A percentile compares a stretch with the other conserved stretches of the same genome.
Evolutionary conservation across 30 jellyfish, hydroid and myxozoan species (phyloP).

Genomic region (Rhopilema esculentum): DNA sequence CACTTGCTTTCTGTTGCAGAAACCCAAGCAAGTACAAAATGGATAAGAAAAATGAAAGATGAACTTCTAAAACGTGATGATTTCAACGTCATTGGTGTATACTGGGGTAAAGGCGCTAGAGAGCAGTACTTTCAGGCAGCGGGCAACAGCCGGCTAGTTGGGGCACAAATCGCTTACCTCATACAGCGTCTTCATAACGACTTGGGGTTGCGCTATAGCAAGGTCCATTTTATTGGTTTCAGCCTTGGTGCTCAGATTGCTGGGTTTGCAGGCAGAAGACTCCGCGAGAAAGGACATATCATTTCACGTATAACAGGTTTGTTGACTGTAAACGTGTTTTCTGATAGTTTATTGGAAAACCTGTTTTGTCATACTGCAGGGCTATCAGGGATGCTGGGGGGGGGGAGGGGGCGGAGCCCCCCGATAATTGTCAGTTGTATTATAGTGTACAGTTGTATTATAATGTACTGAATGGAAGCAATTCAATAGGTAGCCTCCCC

Average conservation of each 20-base stretch:
- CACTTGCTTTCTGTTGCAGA: not conserved
- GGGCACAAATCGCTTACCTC: conserved; percentile 75
- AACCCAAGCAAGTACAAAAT: conserved; percentile 1
- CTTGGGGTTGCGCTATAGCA: conserved; percentile 46
- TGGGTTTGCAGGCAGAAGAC: conserved; percentile 81
- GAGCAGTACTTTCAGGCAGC: conserved; percentile 78
- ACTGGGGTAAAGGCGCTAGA: conserved; percentile 87
- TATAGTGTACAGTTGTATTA: not conserved
- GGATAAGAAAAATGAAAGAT: conserved; percentile 34
- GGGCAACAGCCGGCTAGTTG: conserved; percentile 90
- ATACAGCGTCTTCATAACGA: conserved; percentile 42
- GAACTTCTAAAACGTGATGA: conserved; percentile 65
- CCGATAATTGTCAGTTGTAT: no score
- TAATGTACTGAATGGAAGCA: not conserved
- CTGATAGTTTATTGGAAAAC: no score
- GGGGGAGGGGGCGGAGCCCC: no score
- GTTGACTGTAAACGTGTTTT: no score
- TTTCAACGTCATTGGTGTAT: conserved; percentile 74
- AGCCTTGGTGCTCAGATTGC: conserved; percentile 88
- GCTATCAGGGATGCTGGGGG: not conserved
- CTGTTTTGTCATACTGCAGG: no score
- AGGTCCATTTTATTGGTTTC: conserved; percentile 83
- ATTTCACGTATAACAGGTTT: conserved; percentile 93
- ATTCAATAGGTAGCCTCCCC: no score
- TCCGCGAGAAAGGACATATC: conserved; percentile 58